Conservation (phyloP, 2,888 invertebrate genomes). For the Ochlodes sylvanus region DNA sequence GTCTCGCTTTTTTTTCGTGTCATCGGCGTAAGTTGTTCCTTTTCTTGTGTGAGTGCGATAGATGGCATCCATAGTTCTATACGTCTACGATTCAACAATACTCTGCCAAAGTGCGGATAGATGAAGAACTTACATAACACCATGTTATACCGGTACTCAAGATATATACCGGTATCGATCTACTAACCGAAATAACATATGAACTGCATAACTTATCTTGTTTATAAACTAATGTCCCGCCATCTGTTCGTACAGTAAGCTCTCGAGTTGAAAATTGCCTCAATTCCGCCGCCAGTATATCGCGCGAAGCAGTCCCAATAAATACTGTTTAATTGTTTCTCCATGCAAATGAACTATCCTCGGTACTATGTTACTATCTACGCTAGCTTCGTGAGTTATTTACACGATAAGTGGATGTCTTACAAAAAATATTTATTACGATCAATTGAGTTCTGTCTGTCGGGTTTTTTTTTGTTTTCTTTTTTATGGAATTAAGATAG, state of each 20-base stretch:
- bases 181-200: neutral
- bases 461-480: no score
- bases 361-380: conserved; percentile 9
- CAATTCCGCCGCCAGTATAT: conserved; percentile 11
- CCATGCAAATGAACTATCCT: conserved; percentile 28
- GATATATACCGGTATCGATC: neutral
- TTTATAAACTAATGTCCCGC: conserved; percentile 1
- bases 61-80: no score
- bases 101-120: no score
- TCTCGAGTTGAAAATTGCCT: conserved; percentile 23
- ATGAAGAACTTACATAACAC: no score
- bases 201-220: neutral
- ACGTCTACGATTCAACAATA: no score
- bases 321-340: conserved; percentile 28
- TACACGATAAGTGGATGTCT: neutral
- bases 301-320: conserved; percentile 18
- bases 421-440: neutral
- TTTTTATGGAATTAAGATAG: no score
- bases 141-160: no score
- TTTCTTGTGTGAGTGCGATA: no score
- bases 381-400: neutral
- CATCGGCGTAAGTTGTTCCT: no score
- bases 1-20: no score
- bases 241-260: conserved; percentile 17
- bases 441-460: neutral